Conservation (phyloP, 2,113 vertebrate species). For the Erythrolamprus reginae region DNA sequence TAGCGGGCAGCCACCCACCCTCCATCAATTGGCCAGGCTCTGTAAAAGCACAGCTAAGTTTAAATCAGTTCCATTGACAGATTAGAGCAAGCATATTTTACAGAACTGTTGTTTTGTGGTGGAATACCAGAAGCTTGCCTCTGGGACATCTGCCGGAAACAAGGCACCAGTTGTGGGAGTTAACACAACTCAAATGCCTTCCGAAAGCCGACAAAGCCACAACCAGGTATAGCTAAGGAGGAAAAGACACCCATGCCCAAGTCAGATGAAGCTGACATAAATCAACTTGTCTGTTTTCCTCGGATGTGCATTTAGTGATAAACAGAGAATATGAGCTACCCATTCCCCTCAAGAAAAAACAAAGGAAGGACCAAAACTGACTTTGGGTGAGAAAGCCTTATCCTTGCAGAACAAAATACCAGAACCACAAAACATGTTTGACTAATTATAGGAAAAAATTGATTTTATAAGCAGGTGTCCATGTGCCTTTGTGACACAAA, state of each 20-base stretch:
- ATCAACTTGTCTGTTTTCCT: constrained; percentile 53
- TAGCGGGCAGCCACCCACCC: constrained; percentile 20
- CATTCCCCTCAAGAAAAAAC: constrained; percentile 41
- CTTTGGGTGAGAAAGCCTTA: constrained; percentile 44
- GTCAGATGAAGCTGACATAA: constrained; percentile 58
- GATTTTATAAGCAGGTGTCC: constrained; percentile 9
- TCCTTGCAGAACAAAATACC: constrained; percentile 39
- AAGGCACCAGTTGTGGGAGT: constrained; percentile 83
- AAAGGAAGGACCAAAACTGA: constrained; percentile 16
- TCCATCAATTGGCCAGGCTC: constrained; percentile 32
- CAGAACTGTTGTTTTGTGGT: constrained; percentile 82
- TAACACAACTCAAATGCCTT: constrained; percentile 71
- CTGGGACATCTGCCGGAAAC: constrained; percentile 91
- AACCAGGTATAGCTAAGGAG: constrained; percentile 66
- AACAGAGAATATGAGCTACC: constrained; percentile 44
- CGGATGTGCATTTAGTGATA: constrained; percentile 48
- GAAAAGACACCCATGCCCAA: constrained; percentile 36
- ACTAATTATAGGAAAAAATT: constrained; percentile 59
- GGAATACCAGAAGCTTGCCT: constrained; percentile 70
- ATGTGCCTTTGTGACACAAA: not conserved
- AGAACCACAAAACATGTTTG: constrained; percentile 51
- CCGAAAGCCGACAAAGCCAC: constrained; percentile 76
- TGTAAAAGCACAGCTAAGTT: constrained; percentile 17
- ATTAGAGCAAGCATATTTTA: constrained; percentile 60
- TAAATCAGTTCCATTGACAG: constrained; percentile 41